A percentile compares a stretch with the other conserved stretches of the same genome.
phyloP scores from a whole-genome alignment of 1,140 invertebrate genomes.

The Drosophila carrolli region DNA sequence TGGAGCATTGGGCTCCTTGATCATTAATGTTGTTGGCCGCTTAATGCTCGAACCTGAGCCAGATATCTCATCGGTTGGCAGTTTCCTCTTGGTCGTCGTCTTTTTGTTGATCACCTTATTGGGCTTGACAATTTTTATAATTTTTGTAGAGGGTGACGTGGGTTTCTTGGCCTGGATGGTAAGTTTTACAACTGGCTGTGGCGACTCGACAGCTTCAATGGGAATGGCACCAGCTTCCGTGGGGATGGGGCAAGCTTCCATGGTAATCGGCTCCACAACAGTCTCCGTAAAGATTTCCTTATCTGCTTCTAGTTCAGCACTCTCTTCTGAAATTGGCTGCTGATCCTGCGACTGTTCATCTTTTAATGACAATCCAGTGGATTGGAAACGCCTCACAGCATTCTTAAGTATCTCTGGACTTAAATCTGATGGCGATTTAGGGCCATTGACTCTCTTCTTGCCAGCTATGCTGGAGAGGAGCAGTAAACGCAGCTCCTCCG shows the following conservation, averaged over 20 bases:
- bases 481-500: slow-evolving; percentile 53
- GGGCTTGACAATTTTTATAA: slow-evolving; percentile 78
- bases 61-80: slow-evolving; percentile 6
- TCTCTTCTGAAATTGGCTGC: not conserved
- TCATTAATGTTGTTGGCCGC: slow-evolving; percentile 38
- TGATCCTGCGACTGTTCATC: slow-evolving; percentile 2
- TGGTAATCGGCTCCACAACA: not conserved
- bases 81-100: slow-evolving; percentile 59
- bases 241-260: not conserved
- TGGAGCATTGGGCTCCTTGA: slow-evolving; percentile 47
- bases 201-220: not conserved
- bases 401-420: slow-evolving; percentile 71
- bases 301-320: not conserved
- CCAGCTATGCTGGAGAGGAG: slow-evolving; percentile 57
- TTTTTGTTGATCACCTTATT: slow-evolving; percentile 81
- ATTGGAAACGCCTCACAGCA: slow-evolving; percentile 65
- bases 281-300: not conserved
- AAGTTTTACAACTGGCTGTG: not conserved
- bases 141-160: slow-evolving; percentile 27
- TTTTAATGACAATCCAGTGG: not conserved
- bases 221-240: not conserved
- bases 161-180: no score
- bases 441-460: slow-evolving; percentile 31
- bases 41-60: slow-evolving; percentile 18
- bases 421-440: not conserved